Percentiles rank a stretch among this genome's conserved stretches.
These are phyloP conservation scores for Trissolcus japonicus DNA, from an alignment of 2,888 invertebrate genomes.

Conservation along the genomic window DNA sequence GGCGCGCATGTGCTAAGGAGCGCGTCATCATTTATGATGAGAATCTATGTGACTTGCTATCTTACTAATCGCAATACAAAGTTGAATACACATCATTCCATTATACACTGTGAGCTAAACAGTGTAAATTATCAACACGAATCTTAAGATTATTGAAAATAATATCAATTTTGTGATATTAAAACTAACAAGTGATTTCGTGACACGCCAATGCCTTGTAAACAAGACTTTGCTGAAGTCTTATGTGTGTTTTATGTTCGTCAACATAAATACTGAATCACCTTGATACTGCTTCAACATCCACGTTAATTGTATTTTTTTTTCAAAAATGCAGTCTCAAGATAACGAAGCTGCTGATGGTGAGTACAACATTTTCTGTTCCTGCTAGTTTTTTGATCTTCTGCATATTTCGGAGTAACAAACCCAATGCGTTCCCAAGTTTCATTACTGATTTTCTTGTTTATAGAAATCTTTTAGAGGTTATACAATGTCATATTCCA, in stretches of 20 bases:
- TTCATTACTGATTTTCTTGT: neutral
- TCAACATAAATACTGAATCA: neutral
- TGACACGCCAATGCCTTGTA: neutral
- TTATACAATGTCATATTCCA: neutral
- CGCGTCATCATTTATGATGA: too few species aligned
- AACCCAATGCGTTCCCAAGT: neutral
- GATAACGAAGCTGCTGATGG: conserved; percentile 37
- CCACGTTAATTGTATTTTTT: conserved; percentile 5
- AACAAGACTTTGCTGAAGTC: neutral
- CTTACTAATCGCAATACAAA: neutral
- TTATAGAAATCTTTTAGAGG: neutral
- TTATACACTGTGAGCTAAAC: too few species aligned
- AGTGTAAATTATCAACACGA: too few species aligned
- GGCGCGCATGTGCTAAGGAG: too few species aligned
- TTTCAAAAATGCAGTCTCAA: conserved; percentile 40
- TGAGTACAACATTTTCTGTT: conserved; percentile 14
- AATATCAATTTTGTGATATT: neutral
- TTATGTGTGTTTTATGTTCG: conserved; percentile 6
- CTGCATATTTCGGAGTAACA: neutral
- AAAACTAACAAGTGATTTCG: neutral
- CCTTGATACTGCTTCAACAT: conserved; percentile 10
- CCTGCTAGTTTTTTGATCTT: too few species aligned
- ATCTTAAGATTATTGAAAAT: neutral
- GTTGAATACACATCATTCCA: too few species aligned
- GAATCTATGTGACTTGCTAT: neutral